Conservation (phyloP, 2,113 vertebrate genomes). For the Saguinus imperator region DNA sequence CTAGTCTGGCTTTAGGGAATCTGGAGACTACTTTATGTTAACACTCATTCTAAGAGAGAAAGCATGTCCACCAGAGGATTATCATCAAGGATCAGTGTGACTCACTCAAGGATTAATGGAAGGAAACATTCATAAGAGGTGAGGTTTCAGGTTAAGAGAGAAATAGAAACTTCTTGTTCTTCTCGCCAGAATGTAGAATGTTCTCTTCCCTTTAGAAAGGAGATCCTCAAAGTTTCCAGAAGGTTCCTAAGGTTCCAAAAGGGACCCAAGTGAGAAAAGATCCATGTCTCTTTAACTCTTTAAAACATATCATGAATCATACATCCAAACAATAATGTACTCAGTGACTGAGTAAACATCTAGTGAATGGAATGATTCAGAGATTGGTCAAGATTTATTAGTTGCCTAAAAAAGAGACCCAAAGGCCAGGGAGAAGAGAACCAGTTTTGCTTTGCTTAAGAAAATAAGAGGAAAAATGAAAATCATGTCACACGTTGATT, state of each 20-base stretch:
- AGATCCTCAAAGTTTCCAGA: background rate
- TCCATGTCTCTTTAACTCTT: background rate
- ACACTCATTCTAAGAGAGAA: constrained; percentile 65
- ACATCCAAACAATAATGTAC: background rate
- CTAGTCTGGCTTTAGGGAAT: constrained; percentile 68
- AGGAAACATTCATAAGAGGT: constrained; percentile 62
- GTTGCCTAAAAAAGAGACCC: background rate
- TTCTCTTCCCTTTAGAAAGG: background rate
- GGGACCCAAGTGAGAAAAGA: background rate
- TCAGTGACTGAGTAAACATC: background rate
- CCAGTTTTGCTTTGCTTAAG: background rate
- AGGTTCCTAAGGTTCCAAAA: background rate
- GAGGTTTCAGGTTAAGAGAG: constrained; percentile 61
- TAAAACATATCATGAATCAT: background rate
- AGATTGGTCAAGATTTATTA: background rate
- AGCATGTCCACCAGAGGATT: constrained; percentile 63
- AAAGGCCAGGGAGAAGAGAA: background rate
- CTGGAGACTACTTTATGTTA: constrained; percentile 66
- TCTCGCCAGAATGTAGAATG: background rate
- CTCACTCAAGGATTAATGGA: constrained; percentile 71
- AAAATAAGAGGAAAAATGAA: background rate
- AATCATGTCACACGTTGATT: background rate
- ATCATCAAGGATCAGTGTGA: constrained; percentile 68
- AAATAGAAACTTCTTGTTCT: background rate
- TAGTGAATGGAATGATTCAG: background rate